Conservation (phyloP, 2,797 vertebrate genomes). For the Coilia nasus region DNA sequence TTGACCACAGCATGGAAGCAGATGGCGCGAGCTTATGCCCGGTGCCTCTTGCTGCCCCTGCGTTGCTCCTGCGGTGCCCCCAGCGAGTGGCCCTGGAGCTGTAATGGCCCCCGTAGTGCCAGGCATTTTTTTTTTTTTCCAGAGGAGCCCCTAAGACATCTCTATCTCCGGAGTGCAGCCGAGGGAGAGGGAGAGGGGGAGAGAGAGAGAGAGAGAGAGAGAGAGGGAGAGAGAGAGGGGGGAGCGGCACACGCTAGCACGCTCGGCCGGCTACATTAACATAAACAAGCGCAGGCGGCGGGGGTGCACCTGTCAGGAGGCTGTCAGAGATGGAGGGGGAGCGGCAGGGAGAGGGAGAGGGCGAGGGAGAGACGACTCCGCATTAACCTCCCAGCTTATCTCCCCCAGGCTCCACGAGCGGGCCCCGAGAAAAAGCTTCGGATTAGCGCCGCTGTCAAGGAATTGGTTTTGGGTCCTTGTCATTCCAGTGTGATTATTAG, state of each 20-base stretch:
- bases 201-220: slow-evolving; percentile 51
- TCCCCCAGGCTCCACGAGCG: slow-evolving; percentile 34
- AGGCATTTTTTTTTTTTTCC: not conserved
- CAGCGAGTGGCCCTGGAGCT: slow-evolving; percentile 19
- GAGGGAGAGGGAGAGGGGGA: slow-evolving; percentile 52
- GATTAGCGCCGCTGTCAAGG: slow-evolving; percentile 74
- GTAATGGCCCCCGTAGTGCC: slow-evolving; percentile 12
- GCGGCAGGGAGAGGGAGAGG: slow-evolving; percentile 55
- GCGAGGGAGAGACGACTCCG: slow-evolving; percentile 62
- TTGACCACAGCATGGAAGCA: slow-evolving; percentile 20
- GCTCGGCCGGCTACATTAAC: slow-evolving; percentile 60
- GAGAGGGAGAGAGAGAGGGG: slow-evolving; percentile 36
- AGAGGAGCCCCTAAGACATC: slow-evolving; percentile 51
- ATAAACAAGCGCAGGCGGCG: slow-evolving; percentile 70
- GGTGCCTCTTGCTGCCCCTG: not conserved
- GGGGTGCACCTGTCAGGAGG: slow-evolving; percentile 68
- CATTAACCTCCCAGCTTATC: slow-evolving; percentile 77
- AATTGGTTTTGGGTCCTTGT: slow-evolving; percentile 75
- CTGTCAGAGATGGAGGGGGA: slow-evolving; percentile 66
- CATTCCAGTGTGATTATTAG: slow-evolving; percentile 67
- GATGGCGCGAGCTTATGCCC: not conserved
- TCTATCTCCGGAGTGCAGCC: slow-evolving; percentile 62
- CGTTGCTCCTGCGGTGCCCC: not conserved
- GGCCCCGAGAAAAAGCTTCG: slow-evolving; percentile 58
- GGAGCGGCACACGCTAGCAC: slow-evolving; percentile 6